A percentile compares a stretch with the other conserved stretches of the same genome.
Evolutionary conservation across 2,888 invertebrate genomes (phyloP).

Genomic region (Rotaria magnacalcarata): DNA sequence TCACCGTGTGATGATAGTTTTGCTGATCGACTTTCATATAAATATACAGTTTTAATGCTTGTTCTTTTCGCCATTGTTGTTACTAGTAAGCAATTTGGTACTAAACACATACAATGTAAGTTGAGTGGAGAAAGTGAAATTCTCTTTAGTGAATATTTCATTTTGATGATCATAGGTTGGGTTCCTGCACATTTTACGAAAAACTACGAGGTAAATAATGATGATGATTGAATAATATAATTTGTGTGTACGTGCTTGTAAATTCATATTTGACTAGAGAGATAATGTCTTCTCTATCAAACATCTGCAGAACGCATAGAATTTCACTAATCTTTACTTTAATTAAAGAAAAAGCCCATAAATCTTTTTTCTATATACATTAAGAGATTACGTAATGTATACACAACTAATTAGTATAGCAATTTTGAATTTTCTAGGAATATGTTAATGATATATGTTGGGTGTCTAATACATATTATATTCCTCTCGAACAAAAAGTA

Average conservation of each 20-base stretch:
- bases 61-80: conserved; percentile 46
- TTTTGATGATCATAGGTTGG: conserved; percentile 28
- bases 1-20: conserved; percentile 46
- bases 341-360: too few species aligned
- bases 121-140: too few species aligned
- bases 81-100: conserved; percentile 46
- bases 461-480: conserved; percentile 47
- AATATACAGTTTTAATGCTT: conserved; percentile 46
- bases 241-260: neutral
- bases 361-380: too few species aligned
- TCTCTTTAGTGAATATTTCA: neutral
- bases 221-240: neutral
- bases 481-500: conserved; percentile 46
- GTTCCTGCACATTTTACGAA: conserved; percentile 47
- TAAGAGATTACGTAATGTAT: too few species aligned
- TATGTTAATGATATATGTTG: conserved; percentile 47
- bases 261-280: too few species aligned
- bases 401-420: too few species aligned
- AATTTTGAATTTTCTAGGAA: conserved; percentile 27
- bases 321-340: too few species aligned
- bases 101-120: conserved; percentile 46
- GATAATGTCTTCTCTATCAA: too few species aligned
- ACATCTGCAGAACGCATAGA: too few species aligned
- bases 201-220: conserved; percentile 24
- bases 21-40: conserved; percentile 46